Percentiles rank a stretch among this genome's conserved stretches.
These are phyloP conservation scores for Prinia subflava DNA, from an alignment of 2,113 vertebrate species.

Conservation along the genomic window DNA sequence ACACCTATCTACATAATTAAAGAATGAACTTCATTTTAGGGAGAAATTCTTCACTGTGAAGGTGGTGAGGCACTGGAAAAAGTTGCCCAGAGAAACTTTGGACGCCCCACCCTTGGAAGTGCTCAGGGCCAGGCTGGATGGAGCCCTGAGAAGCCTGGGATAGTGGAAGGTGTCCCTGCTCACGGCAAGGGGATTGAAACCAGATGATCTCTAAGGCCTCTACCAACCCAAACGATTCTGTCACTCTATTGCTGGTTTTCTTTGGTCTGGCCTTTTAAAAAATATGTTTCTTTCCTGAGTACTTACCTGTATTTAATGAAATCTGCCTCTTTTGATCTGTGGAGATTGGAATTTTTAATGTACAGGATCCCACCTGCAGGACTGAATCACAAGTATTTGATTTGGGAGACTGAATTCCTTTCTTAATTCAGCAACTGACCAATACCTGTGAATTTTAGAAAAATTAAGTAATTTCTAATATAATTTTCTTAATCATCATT, in stretches of 20 bases:
- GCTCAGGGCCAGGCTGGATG: not conserved
- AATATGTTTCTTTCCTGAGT: not conserved
- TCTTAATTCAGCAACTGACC: not conserved
- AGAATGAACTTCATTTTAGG: not conserved
- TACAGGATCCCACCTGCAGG: not conserved
- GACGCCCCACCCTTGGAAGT: not conserved
- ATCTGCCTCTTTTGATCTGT: not conserved
- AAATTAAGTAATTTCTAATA: not conserved
- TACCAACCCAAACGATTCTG: not conserved
- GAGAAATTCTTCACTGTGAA: not conserved
- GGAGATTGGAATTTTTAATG: not conserved
- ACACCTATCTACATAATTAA: not conserved
- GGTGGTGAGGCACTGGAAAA: not conserved
- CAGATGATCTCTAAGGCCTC: not conserved
- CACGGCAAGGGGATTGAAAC: accelerated
- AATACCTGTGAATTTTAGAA: not conserved
- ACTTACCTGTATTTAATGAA: not conserved
- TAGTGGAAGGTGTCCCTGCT: not conserved
- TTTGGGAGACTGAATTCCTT: not conserved
- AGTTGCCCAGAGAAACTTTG: not conserved
- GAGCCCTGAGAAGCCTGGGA: not conserved
- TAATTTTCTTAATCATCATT: not conserved
- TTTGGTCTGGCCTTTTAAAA: not conserved
- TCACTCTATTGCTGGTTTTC: not conserved
- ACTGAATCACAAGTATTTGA: not conserved